Conservation (phyloP, 2,113 vertebrate genomes). For the Phycodurus eques region DNA sequence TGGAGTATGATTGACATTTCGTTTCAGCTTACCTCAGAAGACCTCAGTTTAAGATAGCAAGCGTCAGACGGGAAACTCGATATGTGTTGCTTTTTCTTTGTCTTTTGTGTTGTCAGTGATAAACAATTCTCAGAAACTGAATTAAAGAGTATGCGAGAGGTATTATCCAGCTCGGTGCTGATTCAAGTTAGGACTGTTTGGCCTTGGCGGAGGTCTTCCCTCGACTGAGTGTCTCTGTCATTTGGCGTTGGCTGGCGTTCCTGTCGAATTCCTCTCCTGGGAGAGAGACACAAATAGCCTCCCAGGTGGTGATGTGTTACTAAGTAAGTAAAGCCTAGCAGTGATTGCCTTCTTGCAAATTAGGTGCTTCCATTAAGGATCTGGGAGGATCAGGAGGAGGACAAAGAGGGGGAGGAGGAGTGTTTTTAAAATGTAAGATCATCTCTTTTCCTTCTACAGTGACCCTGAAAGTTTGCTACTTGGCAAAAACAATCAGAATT, state of each 20-base stretch:
- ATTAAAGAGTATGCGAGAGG: not conserved
- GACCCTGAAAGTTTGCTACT: slow-evolving; percentile 58
- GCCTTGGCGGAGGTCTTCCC: not conserved
- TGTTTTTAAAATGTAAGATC: slow-evolving; percentile 34
- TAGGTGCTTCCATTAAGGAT: slow-evolving; percentile 32
- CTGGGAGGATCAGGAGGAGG: slow-evolving; percentile 12
- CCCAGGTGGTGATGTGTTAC: slow-evolving; percentile 59
- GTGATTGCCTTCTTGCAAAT: slow-evolving; percentile 44
- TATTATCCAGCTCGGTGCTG: not conserved
- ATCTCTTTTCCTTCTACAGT: slow-evolving; percentile 41
- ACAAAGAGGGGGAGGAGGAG: slow-evolving; percentile 14
- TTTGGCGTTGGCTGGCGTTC: slow-evolving; percentile 49
- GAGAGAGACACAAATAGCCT: slow-evolving; percentile 57
- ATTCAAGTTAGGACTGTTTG: not conserved
- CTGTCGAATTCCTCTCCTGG: slow-evolving; percentile 46
- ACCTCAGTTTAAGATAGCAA: too few relatives aligned
- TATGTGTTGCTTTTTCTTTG: too few relatives aligned
- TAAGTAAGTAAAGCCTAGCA: slow-evolving; percentile 64
- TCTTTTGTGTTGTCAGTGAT: too few relatives aligned
- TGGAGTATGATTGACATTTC: too few relatives aligned
- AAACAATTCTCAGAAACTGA: too few relatives aligned
- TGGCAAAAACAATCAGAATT: slow-evolving; percentile 43
- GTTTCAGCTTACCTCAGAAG: too few relatives aligned
- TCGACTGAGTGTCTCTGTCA: not conserved
- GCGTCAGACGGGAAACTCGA: too few relatives aligned